Evolutionary conservation across 2,888 invertebrate species (phyloP), one percentile per base, ranked within the genome.

Genomic region (Colostygia pectinataria): DNA sequence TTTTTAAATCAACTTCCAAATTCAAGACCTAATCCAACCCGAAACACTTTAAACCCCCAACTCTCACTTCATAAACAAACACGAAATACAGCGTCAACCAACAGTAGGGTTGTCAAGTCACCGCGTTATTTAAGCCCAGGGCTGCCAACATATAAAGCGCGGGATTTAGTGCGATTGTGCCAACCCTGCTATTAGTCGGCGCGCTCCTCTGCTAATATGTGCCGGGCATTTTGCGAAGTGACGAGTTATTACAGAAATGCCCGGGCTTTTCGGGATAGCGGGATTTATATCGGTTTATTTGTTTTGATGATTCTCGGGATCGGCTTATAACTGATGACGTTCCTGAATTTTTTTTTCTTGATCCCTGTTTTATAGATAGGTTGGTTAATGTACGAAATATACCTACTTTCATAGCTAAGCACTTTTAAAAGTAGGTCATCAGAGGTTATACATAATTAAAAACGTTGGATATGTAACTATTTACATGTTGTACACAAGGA

Each of bases 41-140:
- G 24, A 33, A 32, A 25, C 41, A 46, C 40, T 47, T 42, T 39
- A 38, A 46, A 36, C 29, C 41, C n/a, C 40, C 10, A 47, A 46
- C 42, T 45, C 44, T 38, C 42, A 54, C 50, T 37, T 50, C 50
- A 46, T 52, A 52, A 58, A 58, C 56, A 47, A 51, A 47, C 55
- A 40, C 46, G 36, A 61, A 53, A 60, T 57, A 57, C 55, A 40
- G 47, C 43, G 50, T 48, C 56, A 43, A 39, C 39, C 23, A 33
- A 46, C 43, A 49, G 59, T 53, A 61, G 56, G 44, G 58, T 43
- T 58, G 58, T 56, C 57, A 57, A 51, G 50, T 49, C 46, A 33
- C 40, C 44, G 45, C 39, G 49, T 54, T 49, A 50, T 41, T 42
- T 48, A 48, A 52, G 38, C 48, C 37, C 42, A 52, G 55, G 61